Conservation (phyloP, 1,140 invertebrate genomes). For the Achatina immaculata region DNA sequence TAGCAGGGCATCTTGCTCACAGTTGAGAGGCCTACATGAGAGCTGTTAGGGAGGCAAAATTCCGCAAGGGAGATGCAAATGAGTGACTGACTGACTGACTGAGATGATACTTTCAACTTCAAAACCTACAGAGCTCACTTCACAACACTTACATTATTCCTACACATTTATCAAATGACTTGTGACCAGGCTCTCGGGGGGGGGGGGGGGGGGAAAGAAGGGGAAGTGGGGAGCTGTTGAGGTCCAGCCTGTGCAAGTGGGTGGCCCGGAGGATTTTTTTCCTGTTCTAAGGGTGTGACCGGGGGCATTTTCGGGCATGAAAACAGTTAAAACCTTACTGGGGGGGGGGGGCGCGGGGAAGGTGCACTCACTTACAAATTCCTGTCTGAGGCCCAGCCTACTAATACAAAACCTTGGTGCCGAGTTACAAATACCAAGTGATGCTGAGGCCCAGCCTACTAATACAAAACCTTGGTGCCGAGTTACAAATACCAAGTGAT, state of each 20-base stretch:
- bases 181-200: background rate
- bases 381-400: constrained; percentile 1
- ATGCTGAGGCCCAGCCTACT: too few species aligned
- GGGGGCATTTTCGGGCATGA: background rate
- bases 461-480: too few species aligned
- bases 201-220: too few species aligned
- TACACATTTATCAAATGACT: too few species aligned
- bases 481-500: too few species aligned
- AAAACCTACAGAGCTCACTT: background rate
- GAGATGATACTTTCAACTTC: background rate
- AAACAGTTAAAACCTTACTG: background rate
- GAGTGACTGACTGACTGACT: background rate
- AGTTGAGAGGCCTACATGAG: too few species aligned
- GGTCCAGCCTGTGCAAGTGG: background rate
- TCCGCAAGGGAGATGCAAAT: too few species aligned
- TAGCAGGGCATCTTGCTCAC: too few species aligned
- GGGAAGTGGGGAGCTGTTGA: background rate
- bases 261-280: background rate
- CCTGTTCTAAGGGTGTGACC: background rate
- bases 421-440: too few species aligned
- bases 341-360: background rate
- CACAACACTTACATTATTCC: background rate
- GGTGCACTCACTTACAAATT: background rate
- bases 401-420: too few species aligned
- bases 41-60: too few species aligned